These are phyloP conservation scores for Callyntrura sp. DNA, from an alignment of 2,888 invertebrate species.

Conservation along the genomic window DNA sequence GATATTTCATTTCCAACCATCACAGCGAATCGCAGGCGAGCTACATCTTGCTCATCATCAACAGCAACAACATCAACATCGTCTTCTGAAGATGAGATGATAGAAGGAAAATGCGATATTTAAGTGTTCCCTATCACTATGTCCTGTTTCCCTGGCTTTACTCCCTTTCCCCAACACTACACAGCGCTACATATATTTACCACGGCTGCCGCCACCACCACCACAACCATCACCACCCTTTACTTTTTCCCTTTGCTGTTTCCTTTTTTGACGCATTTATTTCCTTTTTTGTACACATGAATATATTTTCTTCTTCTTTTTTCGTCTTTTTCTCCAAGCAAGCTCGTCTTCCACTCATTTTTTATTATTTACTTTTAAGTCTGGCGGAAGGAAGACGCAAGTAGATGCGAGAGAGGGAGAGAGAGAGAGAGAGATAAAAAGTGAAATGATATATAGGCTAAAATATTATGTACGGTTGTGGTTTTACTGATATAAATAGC, in stretches of 20 bases:
- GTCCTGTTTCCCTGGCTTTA: conserved; percentile 72
- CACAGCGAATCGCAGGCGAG: conserved; percentile 40
- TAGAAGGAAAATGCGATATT: conserved; percentile 74
- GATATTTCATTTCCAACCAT: not conserved
- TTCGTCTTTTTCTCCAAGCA: conserved; percentile 13
- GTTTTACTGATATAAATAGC: conserved; percentile 53
- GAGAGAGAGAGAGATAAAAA: conserved; percentile 47
- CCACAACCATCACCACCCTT: conserved; percentile 35
- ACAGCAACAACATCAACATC: conserved; percentile 27
- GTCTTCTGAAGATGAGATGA: conserved; percentile 58
- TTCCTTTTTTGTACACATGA: conserved; percentile 50
- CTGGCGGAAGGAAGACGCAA: conserved; percentile 57
- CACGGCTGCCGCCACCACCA: not conserved
- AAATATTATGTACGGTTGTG: conserved; percentile 58
- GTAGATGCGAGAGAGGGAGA: conserved; percentile 28
- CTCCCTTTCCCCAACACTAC: conserved; percentile 68
- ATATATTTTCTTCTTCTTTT: conserved; percentile 40
- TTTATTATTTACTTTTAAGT: conserved; percentile 74
- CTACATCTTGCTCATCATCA: conserved; percentile 24
- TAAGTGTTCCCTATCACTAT: conserved; percentile 74
- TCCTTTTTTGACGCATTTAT: conserved; percentile 68
- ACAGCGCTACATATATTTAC: not conserved
- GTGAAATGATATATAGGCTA: conserved; percentile 62
- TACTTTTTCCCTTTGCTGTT: conserved; percentile 61
- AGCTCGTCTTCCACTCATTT: conserved; percentile 16